These are phyloP conservation scores for Subanguina moxae DNA, from an alignment of 1,140 invertebrate genomes.

Conservation along the genomic window DNA sequence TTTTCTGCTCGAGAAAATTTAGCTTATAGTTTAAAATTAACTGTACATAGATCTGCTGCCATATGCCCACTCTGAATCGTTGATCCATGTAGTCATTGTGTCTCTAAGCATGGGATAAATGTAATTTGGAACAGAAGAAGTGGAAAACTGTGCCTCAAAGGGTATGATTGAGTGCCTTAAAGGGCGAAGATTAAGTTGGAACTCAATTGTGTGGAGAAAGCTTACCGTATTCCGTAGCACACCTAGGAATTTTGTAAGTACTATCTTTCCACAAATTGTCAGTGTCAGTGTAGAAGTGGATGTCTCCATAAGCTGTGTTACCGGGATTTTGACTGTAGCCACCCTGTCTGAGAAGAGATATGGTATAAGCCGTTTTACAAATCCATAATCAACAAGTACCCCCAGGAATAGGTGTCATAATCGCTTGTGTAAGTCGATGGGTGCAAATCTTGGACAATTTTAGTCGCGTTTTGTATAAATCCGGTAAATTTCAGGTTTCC, in stretches of 20 bases:
- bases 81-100: constrained; percentile 52
- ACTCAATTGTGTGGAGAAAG: constrained; percentile 76
- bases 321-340: constrained; percentile 65
- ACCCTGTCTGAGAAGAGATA: constrained; percentile 29
- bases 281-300: constrained; percentile 86
- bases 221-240: constrained; percentile 90
- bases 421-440: too few species aligned
- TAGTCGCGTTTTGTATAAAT: too few species aligned
- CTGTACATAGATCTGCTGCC: constrained; percentile 68
- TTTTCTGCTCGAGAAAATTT: too few species aligned
- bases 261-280: constrained; percentile 74
- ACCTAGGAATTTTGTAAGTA: constrained; percentile 75
- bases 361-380: too few species aligned
- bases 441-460: too few species aligned
- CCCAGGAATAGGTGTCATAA: too few species aligned
- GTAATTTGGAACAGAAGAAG: background rate
- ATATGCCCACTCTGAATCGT: constrained; percentile 66
- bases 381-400: too few species aligned
- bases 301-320: constrained; percentile 78
- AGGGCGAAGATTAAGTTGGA: background rate
- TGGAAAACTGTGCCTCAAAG: background rate
- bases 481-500: too few species aligned
- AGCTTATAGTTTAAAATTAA: too few species aligned
- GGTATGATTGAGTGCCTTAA: background rate
- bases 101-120: background rate